Evolutionary conservation across 2,113 vertebrate species (phyloP).

Genomic region (Carassius auratus): DNA sequence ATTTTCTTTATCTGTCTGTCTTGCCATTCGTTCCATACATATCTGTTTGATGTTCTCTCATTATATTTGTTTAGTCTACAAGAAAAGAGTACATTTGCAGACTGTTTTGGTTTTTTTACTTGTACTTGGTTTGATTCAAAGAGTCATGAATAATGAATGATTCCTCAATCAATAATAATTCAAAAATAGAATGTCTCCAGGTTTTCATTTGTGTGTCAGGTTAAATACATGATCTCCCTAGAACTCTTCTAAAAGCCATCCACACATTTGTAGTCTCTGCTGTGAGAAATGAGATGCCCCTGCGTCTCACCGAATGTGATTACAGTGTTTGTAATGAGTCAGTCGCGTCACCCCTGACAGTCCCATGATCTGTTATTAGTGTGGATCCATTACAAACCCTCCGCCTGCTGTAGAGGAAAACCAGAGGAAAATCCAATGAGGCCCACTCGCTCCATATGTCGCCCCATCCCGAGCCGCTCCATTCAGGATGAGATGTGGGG

Average conservation of each 20-base stretch:
- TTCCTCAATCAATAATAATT: neutral
- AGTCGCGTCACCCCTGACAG: conserved; percentile 55
- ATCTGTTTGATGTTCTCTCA: neutral
- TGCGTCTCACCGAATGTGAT: conserved; percentile 44
- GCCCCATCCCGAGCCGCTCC: conserved; percentile 24
- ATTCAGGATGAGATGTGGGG: conserved; percentile 24
- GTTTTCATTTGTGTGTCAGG: neutral
- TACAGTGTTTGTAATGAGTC: conserved; percentile 51
- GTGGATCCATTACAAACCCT: too few relatives aligned
- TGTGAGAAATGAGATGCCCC: neutral
- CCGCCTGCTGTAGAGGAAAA: conserved; percentile 24
- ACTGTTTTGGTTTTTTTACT: neutral
- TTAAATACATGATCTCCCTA: neutral
- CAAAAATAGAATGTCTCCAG: neutral
- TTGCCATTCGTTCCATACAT: neutral
- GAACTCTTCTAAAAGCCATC: neutral
- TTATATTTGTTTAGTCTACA: neutral
- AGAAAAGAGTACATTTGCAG: neutral
- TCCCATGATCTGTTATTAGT: conserved; percentile 44
- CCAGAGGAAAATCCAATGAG: conserved; percentile 37
- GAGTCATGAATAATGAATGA: neutral
- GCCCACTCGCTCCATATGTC: neutral
- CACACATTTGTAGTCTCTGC: neutral
- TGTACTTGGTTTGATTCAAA: neutral
- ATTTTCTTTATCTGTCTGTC: too few relatives aligned